Evolutionary conservation across 2,888 invertebrate genomes (phyloP).

Genomic region (Lithophane leautieri): DNA sequence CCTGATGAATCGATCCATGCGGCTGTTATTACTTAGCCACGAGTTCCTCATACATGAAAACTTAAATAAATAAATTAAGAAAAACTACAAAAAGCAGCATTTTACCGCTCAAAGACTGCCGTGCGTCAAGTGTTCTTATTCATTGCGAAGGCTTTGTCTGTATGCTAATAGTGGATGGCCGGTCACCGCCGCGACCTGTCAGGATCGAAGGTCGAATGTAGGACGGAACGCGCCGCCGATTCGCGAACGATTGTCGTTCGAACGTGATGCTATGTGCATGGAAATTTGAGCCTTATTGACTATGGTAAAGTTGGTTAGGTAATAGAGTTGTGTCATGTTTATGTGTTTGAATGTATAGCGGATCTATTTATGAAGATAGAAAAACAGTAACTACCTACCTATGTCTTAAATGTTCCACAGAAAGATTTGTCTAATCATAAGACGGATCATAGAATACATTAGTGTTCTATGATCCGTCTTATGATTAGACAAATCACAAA

Average conservation of each 20-base stretch:
- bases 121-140: slow-evolving; percentile 86
- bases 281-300: slow-evolving; percentile 66
- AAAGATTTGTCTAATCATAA: slow-evolving; percentile 2
- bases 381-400: too few relatives aligned
- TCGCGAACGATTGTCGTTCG: slow-evolving; percentile 69
- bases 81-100: slow-evolving; percentile 67
- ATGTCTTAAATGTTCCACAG: not conserved
- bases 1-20: too few relatives aligned
- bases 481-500: too few relatives aligned
- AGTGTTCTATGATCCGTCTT: too few relatives aligned
- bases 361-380: not conserved
- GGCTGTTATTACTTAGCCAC: too few relatives aligned
- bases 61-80: too few relatives aligned
- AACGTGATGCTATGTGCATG: slow-evolving; percentile 66
- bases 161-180: slow-evolving; percentile 85
- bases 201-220: slow-evolving; percentile 87
- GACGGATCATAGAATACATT: not conserved
- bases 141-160: slow-evolving; percentile 86
- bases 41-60: too few relatives aligned
- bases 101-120: slow-evolving; percentile 75
- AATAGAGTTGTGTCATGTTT: slow-evolving; percentile 17
- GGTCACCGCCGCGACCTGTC: slow-evolving; percentile 85
- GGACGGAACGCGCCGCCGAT: slow-evolving; percentile 76
- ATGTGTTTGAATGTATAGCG: not conserved
- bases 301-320: slow-evolving; percentile 17